Base-by-base conservation (phyloP, 2,888 invertebrate genomes). In the Ophion obscuratus region DNA sequence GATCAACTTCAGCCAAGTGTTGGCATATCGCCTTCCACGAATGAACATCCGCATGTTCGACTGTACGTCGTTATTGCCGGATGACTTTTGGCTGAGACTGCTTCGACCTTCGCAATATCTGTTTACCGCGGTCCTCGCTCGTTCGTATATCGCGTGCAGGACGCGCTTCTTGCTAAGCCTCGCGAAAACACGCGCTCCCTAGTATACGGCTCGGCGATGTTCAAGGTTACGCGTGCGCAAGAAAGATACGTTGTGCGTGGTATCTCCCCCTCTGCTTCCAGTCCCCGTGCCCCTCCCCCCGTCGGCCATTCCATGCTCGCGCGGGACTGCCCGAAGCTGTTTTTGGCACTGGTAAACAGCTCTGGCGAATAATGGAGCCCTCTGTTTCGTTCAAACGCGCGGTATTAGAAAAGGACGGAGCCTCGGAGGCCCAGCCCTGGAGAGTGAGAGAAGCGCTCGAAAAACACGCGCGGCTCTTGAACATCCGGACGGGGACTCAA, bases 191-290 rank as follows among this genome's bases (percentile, higher is more conserved):
- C 31, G 53, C 61, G 20, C 20, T 36, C 40, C 27, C 36, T 31
- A 5, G 7, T 24, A 20, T 36, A 31, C 53, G 40, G 27, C 57
- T 79, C 64, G 40, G 64, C 73, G 79, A 76, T 85, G 73, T 68
- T 86, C 86, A 86, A 86, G 86, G 86, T 83, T 86, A 77, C 79
- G 76, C 80, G 80, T 80, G 83, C 80, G 77, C 83, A 73, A 77
- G 73, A 53, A 83, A 77, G 76, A 86, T 83, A 73, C 77, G 71
- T 61, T n/a, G 53, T 61, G 44, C 80, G 31, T 40, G 40, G 40
- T 53, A 2, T 57, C 67, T 57, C 67, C 40, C 59, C 61, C 53
- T 53, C 53, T 53, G 53, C 5, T 3, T 53, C 17, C 14, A 14
- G 53, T 53, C 17, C 53, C 17, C 53, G 53, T 53, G 11, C 14